phyloP scores from a whole-genome alignment of 2,113 vertebrate species.

The Saiga tatarica region DNA sequence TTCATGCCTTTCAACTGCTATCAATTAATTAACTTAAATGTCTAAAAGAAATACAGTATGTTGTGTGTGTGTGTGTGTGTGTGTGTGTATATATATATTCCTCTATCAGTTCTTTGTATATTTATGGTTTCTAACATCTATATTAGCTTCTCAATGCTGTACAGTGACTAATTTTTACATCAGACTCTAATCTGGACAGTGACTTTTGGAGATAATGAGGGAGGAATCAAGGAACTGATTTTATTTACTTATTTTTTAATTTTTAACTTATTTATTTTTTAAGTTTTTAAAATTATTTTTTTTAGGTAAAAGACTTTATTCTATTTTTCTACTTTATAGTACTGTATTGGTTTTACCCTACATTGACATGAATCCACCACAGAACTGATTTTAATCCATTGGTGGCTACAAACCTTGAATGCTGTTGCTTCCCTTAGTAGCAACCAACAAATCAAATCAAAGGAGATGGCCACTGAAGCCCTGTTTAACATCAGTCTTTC shows the following conservation, averaged over 20 bases:
- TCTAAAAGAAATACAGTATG: background rate
- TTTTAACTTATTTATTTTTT: background rate
- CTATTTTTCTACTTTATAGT: too few species aligned
- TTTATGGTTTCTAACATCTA: background rate
- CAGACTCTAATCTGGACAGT: background rate
- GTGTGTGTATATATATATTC: accelerated
- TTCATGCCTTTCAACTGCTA: background rate
- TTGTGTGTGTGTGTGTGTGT: background rate
- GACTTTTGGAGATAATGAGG: background rate
- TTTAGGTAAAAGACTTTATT: too few species aligned
- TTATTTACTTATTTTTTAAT: background rate
- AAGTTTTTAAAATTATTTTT: too few species aligned
- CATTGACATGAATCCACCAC: too few species aligned
- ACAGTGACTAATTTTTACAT: background rate
- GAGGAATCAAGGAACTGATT: background rate
- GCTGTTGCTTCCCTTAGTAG: background rate
- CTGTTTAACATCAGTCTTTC: background rate
- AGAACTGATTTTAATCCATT: background rate
- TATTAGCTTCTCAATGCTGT: background rate
- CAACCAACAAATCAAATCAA: background rate
- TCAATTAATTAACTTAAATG: background rate
- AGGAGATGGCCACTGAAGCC: background rate
- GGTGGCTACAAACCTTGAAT: background rate
- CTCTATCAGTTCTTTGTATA: background rate
- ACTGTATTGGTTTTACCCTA: too few species aligned